phyloP scores from a whole-genome alignment of 2,797 vertebrate genomes.

The Pangasius macronema region DNA sequence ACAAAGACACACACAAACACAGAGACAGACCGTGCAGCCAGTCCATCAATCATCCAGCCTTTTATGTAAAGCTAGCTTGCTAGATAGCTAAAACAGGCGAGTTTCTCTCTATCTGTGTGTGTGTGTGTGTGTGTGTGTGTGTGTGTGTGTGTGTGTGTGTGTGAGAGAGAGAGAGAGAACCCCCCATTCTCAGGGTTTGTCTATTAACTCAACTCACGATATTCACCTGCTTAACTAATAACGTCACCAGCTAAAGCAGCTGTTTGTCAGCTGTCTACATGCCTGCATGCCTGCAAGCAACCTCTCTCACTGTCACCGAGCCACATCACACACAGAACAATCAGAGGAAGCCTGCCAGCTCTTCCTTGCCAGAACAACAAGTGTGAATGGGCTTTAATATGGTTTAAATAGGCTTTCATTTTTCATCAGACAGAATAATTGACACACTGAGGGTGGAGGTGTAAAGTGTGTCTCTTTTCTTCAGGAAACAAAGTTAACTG shows the following conservation, averaged over 20 bases:
- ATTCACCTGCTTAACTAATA: constrained; percentile 32
- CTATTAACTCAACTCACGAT: background rate
- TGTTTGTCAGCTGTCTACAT: constrained; percentile 43
- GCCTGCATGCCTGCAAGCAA: constrained; percentile 36
- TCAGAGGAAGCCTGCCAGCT: constrained; percentile 29
- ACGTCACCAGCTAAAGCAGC: constrained; percentile 27
- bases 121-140: background rate
- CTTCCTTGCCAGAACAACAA: constrained; percentile 43
- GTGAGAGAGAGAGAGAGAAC: too few relatives aligned
- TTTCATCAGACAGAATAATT: constrained; percentile 33
- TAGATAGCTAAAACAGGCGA: background rate
- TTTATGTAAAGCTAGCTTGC: background rate
- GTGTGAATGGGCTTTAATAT: constrained; percentile 49
- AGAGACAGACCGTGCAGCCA: constrained; percentile 15
- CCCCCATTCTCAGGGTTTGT: background rate
- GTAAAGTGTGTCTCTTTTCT: constrained; percentile 15
- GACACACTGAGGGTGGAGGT: background rate
- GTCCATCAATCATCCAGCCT: constrained; percentile 47
- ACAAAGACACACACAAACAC: constrained; percentile 16
- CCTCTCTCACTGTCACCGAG: constrained; percentile 26
- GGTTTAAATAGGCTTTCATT: constrained; percentile 38
- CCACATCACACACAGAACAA: constrained; percentile 9
- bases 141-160: too few relatives aligned
- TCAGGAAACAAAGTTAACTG: constrained; percentile 25
- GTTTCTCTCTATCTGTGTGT: background rate